Evolutionary conservation across 2,888 invertebrate genomes (phyloP).

Genomic region (Parascotia fuliginaria): DNA sequence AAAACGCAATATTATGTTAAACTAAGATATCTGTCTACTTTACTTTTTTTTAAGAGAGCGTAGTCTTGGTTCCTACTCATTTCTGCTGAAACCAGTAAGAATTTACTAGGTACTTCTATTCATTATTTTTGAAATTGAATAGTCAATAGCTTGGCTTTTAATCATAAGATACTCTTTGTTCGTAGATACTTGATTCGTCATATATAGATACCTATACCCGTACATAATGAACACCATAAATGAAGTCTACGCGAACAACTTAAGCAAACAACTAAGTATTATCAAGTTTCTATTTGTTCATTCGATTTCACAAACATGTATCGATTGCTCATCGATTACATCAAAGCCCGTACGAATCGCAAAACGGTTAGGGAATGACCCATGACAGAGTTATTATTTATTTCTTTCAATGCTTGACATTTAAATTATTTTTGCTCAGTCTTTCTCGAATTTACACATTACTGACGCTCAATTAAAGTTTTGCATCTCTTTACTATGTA

Average conservation of each 20-base stretch:
- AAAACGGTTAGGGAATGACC: constrained; percentile 15
- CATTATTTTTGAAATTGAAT: no score
- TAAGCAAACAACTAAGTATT: constrained; percentile 18
- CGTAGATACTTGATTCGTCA: background rate
- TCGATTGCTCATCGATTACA: constrained; percentile 26
- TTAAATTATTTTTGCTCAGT: background rate
- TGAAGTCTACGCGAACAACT: constrained; percentile 4
- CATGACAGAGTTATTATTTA: constrained; percentile 27
- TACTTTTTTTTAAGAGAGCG: no score
- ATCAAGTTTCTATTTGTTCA: constrained; percentile 11
- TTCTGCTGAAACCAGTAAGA: no score
- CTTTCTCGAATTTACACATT: no score
- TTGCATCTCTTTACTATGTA: no score
- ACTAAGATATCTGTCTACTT: no score
- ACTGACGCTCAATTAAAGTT: no score
- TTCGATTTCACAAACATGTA: constrained; percentile 10
- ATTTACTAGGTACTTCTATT: no score
- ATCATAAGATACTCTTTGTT: no score
- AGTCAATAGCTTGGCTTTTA: no score
- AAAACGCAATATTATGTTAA: no score
- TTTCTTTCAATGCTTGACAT: background rate
- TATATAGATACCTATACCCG: background rate
- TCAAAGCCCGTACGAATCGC: background rate
- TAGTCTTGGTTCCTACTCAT: no score
- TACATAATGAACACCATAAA: background rate